Evolutionary conservation across 2,797 vertebrate species (phyloP).

Genomic region (Tenualosa thibaudeaui): DNA sequence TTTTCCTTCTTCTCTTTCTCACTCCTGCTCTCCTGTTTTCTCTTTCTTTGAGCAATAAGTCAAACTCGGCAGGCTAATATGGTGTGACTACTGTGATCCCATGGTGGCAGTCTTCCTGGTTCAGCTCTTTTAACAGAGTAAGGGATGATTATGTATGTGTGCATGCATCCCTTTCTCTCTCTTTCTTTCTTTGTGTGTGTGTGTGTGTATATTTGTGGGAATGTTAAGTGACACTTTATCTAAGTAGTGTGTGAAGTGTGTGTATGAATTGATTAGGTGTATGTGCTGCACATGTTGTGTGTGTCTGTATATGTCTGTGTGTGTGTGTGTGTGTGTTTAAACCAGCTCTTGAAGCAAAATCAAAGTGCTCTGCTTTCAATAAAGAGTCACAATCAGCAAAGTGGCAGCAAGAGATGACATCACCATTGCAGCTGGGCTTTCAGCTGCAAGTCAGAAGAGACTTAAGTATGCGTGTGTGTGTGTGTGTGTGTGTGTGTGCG

Average conservation of each 20-base stretch:
- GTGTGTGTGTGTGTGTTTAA: slow-evolving; percentile 8
- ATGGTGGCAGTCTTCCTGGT: slow-evolving; percentile 21
- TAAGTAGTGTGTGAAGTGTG: slow-evolving; percentile 49
- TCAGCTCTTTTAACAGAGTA: slow-evolving; percentile 22
- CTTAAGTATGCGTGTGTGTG: slow-evolving; percentile 34
- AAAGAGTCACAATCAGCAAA: slow-evolving; percentile 87
- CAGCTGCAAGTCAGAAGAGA: slow-evolving; percentile 72
- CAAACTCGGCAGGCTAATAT: slow-evolving; percentile 11
- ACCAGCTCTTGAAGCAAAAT: slow-evolving; percentile 73
- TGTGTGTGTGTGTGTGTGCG: slow-evolving; percentile 41
- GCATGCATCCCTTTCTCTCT: neutral
- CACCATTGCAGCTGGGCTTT: slow-evolving; percentile 89
- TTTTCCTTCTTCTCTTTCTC: neutral
- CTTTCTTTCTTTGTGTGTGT: neutral
- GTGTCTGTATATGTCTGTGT: neutral
- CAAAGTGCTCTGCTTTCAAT: slow-evolving; percentile 90
- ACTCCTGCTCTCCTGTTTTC: slow-evolving; percentile 35
- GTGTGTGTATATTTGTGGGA: slow-evolving; percentile 31
- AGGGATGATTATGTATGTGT: slow-evolving; percentile 5
- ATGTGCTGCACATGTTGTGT: slow-evolving; percentile 47
- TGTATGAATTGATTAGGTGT: slow-evolving; percentile 13
- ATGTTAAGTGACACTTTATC: slow-evolving; percentile 44
- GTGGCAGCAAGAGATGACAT: slow-evolving; percentile 87
- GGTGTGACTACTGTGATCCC: slow-evolving; percentile 22
- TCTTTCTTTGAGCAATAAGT: slow-evolving; percentile 47